Conservation (phyloP, 2,113 vertebrate species). For the cat (Felis catus) region F.catus_Fca126_mat1.0 CM031415.1:108747001-108747500, state of each 20-base stretch:
- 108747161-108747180: neutral
- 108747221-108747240: neutral
- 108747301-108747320: neutral
- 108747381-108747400: conserved; percentile 66
- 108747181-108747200: neutral
- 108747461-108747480: conserved; percentile 43
- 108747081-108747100: neutral
- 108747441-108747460: conserved; percentile 40
- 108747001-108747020: neutral
- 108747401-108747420: conserved; percentile 41
- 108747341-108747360: neutral
- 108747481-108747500: neutral
- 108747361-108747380: neutral
- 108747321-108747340: neutral
- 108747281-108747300: neutral
- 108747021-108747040: neutral
- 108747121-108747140: neutral
- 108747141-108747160: neutral
- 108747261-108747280: neutral
- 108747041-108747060: neutral
- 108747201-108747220: neutral
- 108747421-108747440: conserved; percentile 57
- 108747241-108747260: neutral
- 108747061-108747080: neutral
- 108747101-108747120: neutral